Conservation (phyloP, 92 coral and sea anemone species). For the Palythoa grandis region DNA sequence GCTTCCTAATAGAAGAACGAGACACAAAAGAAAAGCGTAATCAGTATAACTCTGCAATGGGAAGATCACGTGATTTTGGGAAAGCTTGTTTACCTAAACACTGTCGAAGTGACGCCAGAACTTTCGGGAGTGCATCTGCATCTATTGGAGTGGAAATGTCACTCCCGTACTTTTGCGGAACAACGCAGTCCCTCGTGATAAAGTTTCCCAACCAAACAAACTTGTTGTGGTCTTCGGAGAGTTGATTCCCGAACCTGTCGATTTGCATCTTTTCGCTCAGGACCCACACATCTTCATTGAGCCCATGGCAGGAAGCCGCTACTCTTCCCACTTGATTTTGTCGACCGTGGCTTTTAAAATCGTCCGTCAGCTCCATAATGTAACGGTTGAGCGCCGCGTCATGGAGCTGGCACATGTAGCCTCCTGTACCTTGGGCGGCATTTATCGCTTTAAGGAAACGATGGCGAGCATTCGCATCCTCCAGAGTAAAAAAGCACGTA, state of each 20-base stretch:
- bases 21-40: too few species aligned
- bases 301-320: slow-evolving; percentile 43
- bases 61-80: too few species aligned
- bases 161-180: too few species aligned
- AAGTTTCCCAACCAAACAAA: too few species aligned
- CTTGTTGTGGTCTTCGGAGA: neutral
- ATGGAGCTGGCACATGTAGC: slow-evolving; percentile 45
- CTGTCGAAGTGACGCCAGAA: too few species aligned
- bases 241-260: slow-evolving; percentile 21
- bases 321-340: slow-evolving; percentile 25
- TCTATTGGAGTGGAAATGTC: too few species aligned
- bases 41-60: too few species aligned
- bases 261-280: slow-evolving; percentile 32
- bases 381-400: slow-evolving; percentile 34
- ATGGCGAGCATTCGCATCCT: slow-evolving; percentile 18
- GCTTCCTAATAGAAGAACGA: too few species aligned
- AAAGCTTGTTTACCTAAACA: too few species aligned
- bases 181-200: too few species aligned
- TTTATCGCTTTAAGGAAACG: slow-evolving; percentile 21
- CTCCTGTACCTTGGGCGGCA: slow-evolving; percentile 22
- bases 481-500: slow-evolving; percentile 14
- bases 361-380: slow-evolving; percentile 39
- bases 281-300: slow-evolving; percentile 36
- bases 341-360: slow-evolving; percentile 23
- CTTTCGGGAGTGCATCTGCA: too few species aligned